Evolutionary conservation across 2,797 vertebrate genomes (phyloP).

Genomic region (Sebastes taczanowskii): DNA sequence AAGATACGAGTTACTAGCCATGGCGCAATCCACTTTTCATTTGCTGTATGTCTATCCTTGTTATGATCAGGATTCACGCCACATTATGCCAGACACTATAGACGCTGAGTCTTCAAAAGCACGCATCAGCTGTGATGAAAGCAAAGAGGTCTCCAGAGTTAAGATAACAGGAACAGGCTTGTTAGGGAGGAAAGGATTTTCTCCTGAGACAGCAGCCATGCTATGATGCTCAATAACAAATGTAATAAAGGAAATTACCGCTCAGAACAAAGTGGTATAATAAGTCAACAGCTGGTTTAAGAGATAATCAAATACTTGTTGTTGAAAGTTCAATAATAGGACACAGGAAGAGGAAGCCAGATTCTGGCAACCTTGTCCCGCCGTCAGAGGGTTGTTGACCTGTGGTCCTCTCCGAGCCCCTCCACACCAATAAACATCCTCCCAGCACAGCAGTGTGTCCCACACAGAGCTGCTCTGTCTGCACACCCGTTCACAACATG

Average conservation of each 20-base stretch:
- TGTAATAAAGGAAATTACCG: neutral
- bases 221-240: constrained; percentile 27
- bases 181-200: constrained; percentile 30
- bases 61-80: constrained; percentile 38
- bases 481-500: constrained; percentile 41
- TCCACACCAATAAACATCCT: constrained; percentile 67
- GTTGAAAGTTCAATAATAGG: constrained; percentile 40
- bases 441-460: constrained; percentile 5
- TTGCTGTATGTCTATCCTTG: constrained; percentile 16
- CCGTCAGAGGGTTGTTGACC: constrained; percentile 46
- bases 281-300: neutral
- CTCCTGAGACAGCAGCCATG: constrained; percentile 40
- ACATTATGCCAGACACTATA: constrained; percentile 26
- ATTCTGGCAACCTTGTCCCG: constrained; percentile 20
- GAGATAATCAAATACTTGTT: neutral
- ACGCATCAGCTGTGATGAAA: constrained; percentile 52
- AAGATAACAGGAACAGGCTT: constrained; percentile 53
- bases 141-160: constrained; percentile 48
- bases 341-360: constrained; percentile 59
- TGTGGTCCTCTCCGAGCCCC: constrained; percentile 18
- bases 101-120: constrained; percentile 32
- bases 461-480: constrained; percentile 25
- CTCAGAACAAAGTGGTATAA: neutral
- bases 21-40: neutral
- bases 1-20: neutral